A percentile compares a stretch with the other conserved stretches of the same genome.
Conservation (phyloP, 2,888 invertebrate genomes). For the Lithodes maja region DNA sequence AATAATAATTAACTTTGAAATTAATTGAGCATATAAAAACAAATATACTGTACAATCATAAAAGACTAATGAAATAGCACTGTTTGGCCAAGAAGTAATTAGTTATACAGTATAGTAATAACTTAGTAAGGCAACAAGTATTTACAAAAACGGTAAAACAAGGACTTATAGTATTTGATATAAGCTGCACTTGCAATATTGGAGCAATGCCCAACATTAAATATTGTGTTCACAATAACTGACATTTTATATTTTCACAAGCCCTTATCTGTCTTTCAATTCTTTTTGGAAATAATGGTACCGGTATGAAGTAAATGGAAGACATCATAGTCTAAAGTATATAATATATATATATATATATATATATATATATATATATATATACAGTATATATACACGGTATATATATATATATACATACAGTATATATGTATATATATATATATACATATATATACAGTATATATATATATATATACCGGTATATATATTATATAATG, state of each 20-base stretch:
- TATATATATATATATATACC: too few relatives aligned
- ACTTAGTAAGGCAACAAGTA: constrained; percentile 14
- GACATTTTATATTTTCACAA: constrained; percentile 5
- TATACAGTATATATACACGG: too few relatives aligned
- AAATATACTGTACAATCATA: too few relatives aligned
- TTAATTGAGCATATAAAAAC: too few relatives aligned
- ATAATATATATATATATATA: too few relatives aligned
- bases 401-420: too few relatives aligned
- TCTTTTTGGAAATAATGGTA: background rate
- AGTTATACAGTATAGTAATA: background rate
- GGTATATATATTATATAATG: background rate
- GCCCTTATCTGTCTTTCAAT: constrained; percentile 6
- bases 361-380: too few relatives aligned
- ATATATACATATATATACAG: too few relatives aligned
- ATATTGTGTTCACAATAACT: background rate
- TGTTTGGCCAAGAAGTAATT: too few relatives aligned
- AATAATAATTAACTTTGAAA: too few relatives aligned
- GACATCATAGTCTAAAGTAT: background rate
- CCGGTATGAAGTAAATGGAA: background rate
- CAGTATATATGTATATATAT: too few relatives aligned
- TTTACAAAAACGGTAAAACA: background rate
- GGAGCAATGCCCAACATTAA: constrained; percentile 24
- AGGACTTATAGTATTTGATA: background rate
- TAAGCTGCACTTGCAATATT: background rate
- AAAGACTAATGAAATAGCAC: too few relatives aligned